Conservation (phyloP, 2,888 invertebrate species). For the Microplitis manilae region DNA sequence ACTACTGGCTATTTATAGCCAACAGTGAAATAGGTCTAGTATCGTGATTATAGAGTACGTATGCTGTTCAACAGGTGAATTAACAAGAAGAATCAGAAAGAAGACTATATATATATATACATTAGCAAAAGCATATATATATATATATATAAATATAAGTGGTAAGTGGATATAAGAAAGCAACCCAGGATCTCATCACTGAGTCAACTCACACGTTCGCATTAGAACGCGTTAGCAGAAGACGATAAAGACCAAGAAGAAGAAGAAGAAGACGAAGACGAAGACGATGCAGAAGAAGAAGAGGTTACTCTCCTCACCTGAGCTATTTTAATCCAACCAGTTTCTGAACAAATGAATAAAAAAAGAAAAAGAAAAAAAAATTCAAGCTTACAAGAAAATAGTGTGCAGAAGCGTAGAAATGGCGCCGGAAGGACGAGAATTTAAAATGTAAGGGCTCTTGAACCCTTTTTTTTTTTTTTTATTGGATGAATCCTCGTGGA, state of each 20-base stretch:
- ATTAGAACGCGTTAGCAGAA: conserved; percentile 10
- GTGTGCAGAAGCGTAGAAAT: conserved; percentile 17
- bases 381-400: neutral
- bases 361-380: conserved; percentile 24
- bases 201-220: conserved; percentile 48
- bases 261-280: conserved; percentile 8
- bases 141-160: conserved; percentile 24
- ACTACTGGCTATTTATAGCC: neutral
- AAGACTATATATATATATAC: neutral
- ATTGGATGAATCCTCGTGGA: no score
- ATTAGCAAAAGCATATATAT: neutral
- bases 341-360: conserved; percentile 38
- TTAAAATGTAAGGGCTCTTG: conserved; percentile 9
- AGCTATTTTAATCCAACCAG: conserved; percentile 55
- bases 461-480: neutral
- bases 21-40: neutral
- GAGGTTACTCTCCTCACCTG: conserved; percentile 35
- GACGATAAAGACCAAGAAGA: conserved; percentile 1
- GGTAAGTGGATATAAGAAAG: conserved; percentile 30
- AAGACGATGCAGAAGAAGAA: conserved; percentile 32
- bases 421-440: conserved; percentile 31
- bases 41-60: neutral
- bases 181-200: conserved; percentile 45
- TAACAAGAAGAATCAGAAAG: neutral
- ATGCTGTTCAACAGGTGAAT: neutral